These are phyloP conservation scores for Oryzias dopingdopingensis DNA, from an alignment of 2,797 vertebrate genomes.

Conservation along the genomic window DNA sequence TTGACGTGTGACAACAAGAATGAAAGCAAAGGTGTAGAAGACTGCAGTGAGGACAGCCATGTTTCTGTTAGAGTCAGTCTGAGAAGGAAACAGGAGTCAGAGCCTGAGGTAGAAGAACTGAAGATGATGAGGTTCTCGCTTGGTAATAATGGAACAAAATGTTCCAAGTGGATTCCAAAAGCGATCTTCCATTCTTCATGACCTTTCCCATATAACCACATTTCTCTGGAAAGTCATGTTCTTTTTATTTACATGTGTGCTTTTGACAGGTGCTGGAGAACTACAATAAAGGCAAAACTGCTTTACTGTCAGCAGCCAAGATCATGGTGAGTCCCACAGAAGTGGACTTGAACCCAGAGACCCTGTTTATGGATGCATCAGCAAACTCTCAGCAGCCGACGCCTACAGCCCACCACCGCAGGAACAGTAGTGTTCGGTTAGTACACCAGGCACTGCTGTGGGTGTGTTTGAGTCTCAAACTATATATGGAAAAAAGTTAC, in stretches of 20 bases:
- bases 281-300: conserved; percentile 98
- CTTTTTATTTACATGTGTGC: conserved; percentile 41
- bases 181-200: not conserved
- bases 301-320: conserved; percentile 95
- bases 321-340: conserved; percentile 99
- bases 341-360: conserved; percentile 94
- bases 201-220: not conserved
- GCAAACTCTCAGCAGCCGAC: conserved; percentile 80
- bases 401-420: conserved; percentile 80
- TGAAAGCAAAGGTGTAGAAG: no score
- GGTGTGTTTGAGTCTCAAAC: conserved; percentile 34
- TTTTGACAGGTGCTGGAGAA: conserved; percentile 92
- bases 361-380: conserved; percentile 86
- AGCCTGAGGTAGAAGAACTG: no score
- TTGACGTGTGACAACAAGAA: no score
- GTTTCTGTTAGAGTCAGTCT: not conserved
- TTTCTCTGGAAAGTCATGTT: conserved; percentile 23
- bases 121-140: no score
- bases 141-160: no score
- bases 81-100: no score
- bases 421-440: conserved; percentile 95
- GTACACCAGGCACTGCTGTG: conserved; percentile 44
- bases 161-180: not conserved
- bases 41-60: not conserved
- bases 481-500: conserved; percentile 5